phyloP scores from a whole-genome alignment of 1,140 invertebrate species.

The Atta texana region DNA sequence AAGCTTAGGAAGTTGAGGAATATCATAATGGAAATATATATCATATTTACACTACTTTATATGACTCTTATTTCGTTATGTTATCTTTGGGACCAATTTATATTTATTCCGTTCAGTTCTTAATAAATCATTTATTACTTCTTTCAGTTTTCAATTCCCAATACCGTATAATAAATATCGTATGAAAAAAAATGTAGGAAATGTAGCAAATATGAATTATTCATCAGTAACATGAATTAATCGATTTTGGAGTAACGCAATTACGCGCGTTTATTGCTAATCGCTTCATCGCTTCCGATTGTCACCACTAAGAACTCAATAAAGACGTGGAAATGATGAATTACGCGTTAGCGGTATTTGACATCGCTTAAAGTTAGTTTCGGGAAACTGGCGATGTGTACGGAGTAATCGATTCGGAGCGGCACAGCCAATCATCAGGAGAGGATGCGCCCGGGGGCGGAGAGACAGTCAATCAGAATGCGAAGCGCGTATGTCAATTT shows the following conservation, averaged over 20 bases:
- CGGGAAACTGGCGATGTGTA: constrained; percentile 1
- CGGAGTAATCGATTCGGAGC: constrained; percentile 31
- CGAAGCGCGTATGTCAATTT: constrained; percentile 56
- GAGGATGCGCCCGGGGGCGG: neutral
- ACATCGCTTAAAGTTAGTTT: constrained; percentile 26
- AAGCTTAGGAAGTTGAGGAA: too few relatives aligned
- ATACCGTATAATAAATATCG: neutral
- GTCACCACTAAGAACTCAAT: constrained; percentile 27
- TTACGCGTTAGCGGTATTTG: constrained; percentile 20
- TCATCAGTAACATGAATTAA: neutral
- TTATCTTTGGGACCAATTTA: too few relatives aligned
- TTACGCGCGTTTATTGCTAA: constrained; percentile 22
- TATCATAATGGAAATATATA: too few relatives aligned
- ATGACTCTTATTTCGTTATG: too few relatives aligned
- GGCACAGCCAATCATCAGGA: constrained; percentile 10
- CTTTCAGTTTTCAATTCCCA: neutral
- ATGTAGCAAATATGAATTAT: neutral
- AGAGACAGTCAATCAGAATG: constrained; percentile 30
- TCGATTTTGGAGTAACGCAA: neutral
- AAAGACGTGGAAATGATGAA: constrained; percentile 50
- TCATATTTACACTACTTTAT: too few relatives aligned
- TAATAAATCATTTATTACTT: too few relatives aligned
- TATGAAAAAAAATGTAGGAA: neutral
- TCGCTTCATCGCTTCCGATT: constrained; percentile 34
- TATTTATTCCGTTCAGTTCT: too few relatives aligned